Evolutionary conservation across 2,797 vertebrate species (phyloP), one percentile per base, ranked within the genome.

Genomic region (Euthynnus affinis): DNA sequence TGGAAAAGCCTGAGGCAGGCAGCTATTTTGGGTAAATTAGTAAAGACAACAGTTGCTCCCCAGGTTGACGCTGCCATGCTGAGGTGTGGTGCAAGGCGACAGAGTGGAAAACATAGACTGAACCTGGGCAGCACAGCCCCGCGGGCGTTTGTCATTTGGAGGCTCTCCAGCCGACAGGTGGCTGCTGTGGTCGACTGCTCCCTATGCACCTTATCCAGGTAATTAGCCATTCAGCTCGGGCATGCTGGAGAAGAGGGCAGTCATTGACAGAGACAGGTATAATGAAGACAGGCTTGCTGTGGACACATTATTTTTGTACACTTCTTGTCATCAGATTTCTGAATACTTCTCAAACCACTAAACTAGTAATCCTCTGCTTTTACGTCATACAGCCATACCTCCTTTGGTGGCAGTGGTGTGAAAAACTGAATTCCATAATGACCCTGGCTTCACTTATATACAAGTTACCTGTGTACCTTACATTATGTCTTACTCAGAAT

Each of bases 21-120:
- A 29, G 90, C 91, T 94, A 93, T 93, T 94, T 92, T 88, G 86
- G 93, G 91, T 93, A 93, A 94, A 93, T 92, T 91, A 92, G 87
- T 89, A 92, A 93, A 93, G 92, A 94, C 89, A 92, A 93, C 91
- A 94, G 90, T 90, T 88, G 91, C 90, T 93, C 90, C 84, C 90
- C 86, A 87, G 89, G 89, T 89, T 89, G 90, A 89, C 63, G 85
- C 91, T 90, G 92, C 91, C 92, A 91, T 63, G 80, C 87, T 82
- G 89, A 86, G 91, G 78, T 81, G 88, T 66, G 77, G 89, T 66
- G 86, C 87, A 77, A 91, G 90, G 89, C 89, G 82, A 91, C 90
- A 87, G 92, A 90, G 91, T 87, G 87, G 92, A 93, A 93, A 91
- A 87, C 87, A 87, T 84, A 88, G 90, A 86, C 88, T 87, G 85